A percentile compares a stretch with the other conserved stretches of the same genome.
These are phyloP conservation scores for Sitta europaea DNA, from an alignment of 2,113 vertebrate species.

Conservation along the genomic window DNA sequence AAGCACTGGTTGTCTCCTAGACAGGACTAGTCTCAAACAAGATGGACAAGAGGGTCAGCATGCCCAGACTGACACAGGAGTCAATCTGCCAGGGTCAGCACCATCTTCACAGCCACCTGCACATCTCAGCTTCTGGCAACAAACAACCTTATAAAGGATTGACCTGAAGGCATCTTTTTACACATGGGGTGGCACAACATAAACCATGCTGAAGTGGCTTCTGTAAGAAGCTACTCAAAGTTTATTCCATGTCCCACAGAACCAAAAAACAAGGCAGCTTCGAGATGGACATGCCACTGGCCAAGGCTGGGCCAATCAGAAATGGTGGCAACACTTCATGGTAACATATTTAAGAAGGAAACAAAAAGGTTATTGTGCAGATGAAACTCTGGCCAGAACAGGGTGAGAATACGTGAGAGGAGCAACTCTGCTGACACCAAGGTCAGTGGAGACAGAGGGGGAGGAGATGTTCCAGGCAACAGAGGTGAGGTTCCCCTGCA, in stretches of 20 bases:
- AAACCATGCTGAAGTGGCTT: not conserved
- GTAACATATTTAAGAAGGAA: not conserved
- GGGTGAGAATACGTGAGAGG: not conserved
- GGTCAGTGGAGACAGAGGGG: rapidly evolving
- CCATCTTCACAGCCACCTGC: not conserved
- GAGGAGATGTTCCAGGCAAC: not conserved
- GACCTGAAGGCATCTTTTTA: not conserved
- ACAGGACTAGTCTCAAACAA: not conserved
- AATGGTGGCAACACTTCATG: not conserved
- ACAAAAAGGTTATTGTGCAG: not conserved
- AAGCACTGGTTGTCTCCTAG: not conserved
- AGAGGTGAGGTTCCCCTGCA: not conserved
- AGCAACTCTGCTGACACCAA: not conserved
- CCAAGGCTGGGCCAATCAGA: not conserved
- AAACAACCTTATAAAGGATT: not conserved
- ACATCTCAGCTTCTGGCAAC: not conserved
- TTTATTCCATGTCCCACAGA: not conserved
- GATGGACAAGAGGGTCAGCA: not conserved
- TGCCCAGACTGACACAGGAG: not conserved
- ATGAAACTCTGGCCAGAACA: not conserved
- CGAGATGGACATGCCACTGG: rapidly evolving
- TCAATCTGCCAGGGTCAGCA: not conserved
- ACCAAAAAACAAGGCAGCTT: not conserved
- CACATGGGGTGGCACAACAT: not conserved
- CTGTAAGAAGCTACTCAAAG: not conserved